Conservation (phyloP, 2,888 invertebrate species). For the Arge pagana region DNA sequence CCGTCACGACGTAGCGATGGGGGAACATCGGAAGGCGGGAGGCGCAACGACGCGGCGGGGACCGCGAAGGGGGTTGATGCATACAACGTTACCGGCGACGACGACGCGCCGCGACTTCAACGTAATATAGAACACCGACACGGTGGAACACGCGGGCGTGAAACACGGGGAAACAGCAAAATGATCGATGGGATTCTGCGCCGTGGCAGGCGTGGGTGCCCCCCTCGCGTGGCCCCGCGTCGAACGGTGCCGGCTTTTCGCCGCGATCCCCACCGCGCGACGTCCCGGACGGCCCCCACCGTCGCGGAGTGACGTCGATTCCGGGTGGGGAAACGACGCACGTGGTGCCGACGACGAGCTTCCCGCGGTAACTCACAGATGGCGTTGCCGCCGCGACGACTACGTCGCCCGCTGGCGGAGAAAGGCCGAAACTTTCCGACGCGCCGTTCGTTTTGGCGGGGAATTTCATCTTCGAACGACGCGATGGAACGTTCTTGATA, state of each 20-base stretch:
- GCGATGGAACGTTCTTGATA: too few relatives aligned
- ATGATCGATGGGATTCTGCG: slow-evolving; percentile 59
- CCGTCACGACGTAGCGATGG: slow-evolving; percentile 48
- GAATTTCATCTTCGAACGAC: too few relatives aligned
- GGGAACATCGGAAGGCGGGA: slow-evolving; percentile 27
- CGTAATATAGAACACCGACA: slow-evolving; percentile 6
- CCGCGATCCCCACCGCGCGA: slow-evolving; percentile 19
- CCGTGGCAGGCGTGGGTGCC: slow-evolving; percentile 55
- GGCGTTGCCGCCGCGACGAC: slow-evolving; percentile 33
- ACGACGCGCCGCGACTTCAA: slow-evolving; percentile 1
- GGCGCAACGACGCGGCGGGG: slow-evolving; percentile 27
- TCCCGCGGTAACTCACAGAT: slow-evolving; percentile 40
- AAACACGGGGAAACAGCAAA: slow-evolving; percentile 53
- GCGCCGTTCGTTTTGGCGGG: too few relatives aligned
- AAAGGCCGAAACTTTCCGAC: slow-evolving; percentile 37
- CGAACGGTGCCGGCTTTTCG: neutral
- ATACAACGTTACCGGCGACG: slow-evolving; percentile 24
- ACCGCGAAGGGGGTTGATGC: slow-evolving; percentile 30
- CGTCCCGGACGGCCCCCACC: slow-evolving; percentile 11
- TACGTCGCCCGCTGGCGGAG: slow-evolving; percentile 38
- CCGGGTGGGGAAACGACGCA: slow-evolving; percentile 39
- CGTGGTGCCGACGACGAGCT: slow-evolving; percentile 39
- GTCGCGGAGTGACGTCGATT: neutral
- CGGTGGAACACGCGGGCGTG: slow-evolving; percentile 51
- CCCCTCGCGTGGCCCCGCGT: slow-evolving; percentile 32